These are phyloP conservation scores for Drosophila suzukii DNA, from an alignment of 1,140 invertebrate species.

Conservation along the genomic window DNA sequence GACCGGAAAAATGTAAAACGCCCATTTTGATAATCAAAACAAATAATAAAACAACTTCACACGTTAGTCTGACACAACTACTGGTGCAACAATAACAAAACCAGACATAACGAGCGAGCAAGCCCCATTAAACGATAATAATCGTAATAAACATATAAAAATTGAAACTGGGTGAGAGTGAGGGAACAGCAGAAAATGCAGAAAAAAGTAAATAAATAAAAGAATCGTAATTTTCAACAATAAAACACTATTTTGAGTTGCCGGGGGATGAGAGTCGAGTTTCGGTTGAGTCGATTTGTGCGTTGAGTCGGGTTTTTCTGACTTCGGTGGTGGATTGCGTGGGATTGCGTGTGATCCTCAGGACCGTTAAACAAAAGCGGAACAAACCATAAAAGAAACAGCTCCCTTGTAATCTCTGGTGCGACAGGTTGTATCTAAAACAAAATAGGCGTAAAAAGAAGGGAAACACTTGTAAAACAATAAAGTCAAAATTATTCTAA, in stretches of 20 bases:
- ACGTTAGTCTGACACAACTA: constrained; percentile 58
- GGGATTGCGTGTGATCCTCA: constrained; percentile 36
- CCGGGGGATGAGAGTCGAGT: not conserved
- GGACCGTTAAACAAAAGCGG: constrained; percentile 38
- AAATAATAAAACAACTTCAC: constrained; percentile 84
- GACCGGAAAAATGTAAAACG: constrained; percentile 78
- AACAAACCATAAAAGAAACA: constrained; percentile 56
- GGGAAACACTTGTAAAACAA: constrained; percentile 37
- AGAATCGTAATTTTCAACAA: constrained; percentile 59
- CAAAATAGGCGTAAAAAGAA: constrained; percentile 47
- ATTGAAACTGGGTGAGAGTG: constrained; percentile 75
- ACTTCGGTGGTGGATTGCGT: constrained; percentile 11
- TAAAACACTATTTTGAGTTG: constrained; percentile 70
- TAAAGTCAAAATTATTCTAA: not conserved
- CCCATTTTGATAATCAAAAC: constrained; percentile 83
- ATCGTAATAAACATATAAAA: constrained; percentile 84
- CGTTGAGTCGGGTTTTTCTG: constrained; percentile 13
- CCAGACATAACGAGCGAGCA: constrained; percentile 32
- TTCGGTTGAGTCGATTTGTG: constrained; percentile 16
- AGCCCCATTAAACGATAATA: constrained; percentile 82
- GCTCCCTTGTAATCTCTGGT: constrained; percentile 35
- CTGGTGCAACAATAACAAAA: constrained; percentile 34
- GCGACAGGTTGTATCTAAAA: constrained; percentile 64
- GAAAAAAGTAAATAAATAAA: constrained; percentile 56
- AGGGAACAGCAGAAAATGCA: constrained; percentile 29